These are phyloP conservation scores for Brachystomella parvula DNA, from an alignment of 1,140 invertebrate species.

Conservation along the genomic window DNA sequence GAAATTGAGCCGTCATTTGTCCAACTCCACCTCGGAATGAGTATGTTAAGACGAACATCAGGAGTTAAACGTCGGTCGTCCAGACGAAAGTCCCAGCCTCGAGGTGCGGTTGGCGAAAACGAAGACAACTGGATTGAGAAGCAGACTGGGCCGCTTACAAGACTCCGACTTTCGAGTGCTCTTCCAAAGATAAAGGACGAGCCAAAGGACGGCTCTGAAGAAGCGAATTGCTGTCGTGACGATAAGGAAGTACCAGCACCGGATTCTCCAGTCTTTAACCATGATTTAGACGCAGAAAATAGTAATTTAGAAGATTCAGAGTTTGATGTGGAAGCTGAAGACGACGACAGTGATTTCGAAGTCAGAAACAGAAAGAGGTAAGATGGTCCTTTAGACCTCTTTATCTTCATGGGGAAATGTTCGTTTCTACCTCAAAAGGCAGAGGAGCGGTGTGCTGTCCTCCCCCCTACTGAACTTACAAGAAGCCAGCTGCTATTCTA, in stretches of 20 bases:
- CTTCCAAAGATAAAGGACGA: not conserved
- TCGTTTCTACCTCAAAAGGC: too few relatives aligned
- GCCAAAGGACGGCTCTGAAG: too few relatives aligned
- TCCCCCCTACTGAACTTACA: too few relatives aligned
- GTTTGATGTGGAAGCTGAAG: not conserved
- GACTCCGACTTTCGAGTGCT: not conserved
- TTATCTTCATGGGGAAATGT: too few relatives aligned
- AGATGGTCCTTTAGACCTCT: too few relatives aligned
- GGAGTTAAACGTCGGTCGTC: not conserved
- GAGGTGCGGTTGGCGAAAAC: not conserved
- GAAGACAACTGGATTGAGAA: not conserved
- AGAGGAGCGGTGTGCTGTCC: too few relatives aligned
- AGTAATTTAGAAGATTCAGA: not conserved
- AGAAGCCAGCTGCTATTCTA: too few relatives aligned
- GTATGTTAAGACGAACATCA: not conserved
- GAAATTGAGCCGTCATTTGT: not conserved
- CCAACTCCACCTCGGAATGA: not conserved
- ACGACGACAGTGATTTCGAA: conserved; percentile 2
- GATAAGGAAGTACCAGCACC: too few relatives aligned
- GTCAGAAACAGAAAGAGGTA: not conserved
- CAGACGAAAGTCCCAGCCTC: not conserved
- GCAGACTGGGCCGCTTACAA: not conserved
- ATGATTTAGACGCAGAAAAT: not conserved
- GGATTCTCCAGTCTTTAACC: too few relatives aligned
- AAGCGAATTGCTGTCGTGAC: too few relatives aligned